Conservation (phyloP, 92 coral and sea anemone species). For the Umimayanthus chanpuru region DNA sequence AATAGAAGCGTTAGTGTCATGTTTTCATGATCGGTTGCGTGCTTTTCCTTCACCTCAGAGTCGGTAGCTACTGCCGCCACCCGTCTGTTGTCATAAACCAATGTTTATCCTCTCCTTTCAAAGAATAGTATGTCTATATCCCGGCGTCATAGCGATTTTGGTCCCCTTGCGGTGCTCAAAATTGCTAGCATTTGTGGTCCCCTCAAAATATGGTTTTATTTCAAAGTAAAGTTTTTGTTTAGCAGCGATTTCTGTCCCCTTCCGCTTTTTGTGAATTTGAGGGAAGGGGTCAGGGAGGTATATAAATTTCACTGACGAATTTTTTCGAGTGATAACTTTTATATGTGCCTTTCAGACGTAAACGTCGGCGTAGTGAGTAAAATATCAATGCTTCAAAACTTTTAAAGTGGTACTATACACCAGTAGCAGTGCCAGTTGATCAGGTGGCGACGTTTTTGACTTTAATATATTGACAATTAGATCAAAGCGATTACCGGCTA, state of each 20-base stretch:
- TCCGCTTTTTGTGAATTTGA: no score
- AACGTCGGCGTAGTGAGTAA: background rate
- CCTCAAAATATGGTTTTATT: background rate
- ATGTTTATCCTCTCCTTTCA: background rate
- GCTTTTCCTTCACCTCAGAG: background rate
- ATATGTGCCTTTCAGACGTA: slow-evolving; percentile 12
- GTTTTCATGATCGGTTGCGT: slow-evolving; percentile 21
- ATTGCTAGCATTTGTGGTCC: background rate
- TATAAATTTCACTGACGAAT: background rate
- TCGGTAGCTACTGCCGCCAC: slow-evolving; percentile 16
- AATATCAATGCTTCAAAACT: background rate
- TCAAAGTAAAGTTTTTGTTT: background rate
- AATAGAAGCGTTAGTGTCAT: background rate
- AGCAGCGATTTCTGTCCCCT: background rate
- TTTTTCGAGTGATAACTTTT: background rate
- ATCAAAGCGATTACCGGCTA: slow-evolving; percentile 6
- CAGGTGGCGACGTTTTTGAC: slow-evolving; percentile 12
- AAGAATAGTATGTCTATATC: slow-evolving; percentile 1
- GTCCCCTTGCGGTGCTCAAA: background rate
- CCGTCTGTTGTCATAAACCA: slow-evolving; percentile 8
- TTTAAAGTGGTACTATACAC: background rate
- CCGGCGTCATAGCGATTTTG: slow-evolving; percentile 9
- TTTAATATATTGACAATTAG: slow-evolving; percentile 7
- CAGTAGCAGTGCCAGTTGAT: slow-evolving; percentile 6
- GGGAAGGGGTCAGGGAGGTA: background rate